A percentile compares a stretch with the other conserved stretches of the same genome.
Conservation (phyloP, 2,888 invertebrate species). For the Platypus cylindrus region DNA sequence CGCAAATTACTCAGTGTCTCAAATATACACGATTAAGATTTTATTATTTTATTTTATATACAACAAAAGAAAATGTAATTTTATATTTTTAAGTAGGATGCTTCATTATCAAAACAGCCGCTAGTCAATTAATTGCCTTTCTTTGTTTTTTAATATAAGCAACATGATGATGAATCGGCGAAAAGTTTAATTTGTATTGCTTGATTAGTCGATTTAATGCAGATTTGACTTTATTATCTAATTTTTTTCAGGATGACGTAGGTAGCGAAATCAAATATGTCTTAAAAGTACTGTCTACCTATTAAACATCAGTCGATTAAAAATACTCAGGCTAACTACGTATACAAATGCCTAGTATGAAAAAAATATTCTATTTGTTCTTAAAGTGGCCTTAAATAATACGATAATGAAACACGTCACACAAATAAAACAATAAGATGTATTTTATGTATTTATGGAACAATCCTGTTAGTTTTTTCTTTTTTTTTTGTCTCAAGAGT, state of each 20-base stretch:
- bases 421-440: too few relatives aligned
- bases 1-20: constrained; percentile 9
- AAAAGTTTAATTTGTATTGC: too few relatives aligned
- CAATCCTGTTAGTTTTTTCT: too few relatives aligned
- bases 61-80: too few relatives aligned
- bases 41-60: too few relatives aligned
- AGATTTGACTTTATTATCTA: constrained; percentile 17
- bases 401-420: too few relatives aligned
- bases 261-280: constrained; percentile 50
- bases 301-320: constrained; percentile 8
- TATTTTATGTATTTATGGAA: too few relatives aligned
- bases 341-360: constrained; percentile 3
- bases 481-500: too few relatives aligned
- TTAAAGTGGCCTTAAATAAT: constrained; percentile 9
- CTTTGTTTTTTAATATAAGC: too few relatives aligned
- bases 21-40: too few relatives aligned
- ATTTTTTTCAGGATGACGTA: constrained; percentile 55
- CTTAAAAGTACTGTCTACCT: constrained; percentile 30
- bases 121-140: constrained; percentile 15
- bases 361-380: constrained; percentile 8
- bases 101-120: constrained; percentile 12
- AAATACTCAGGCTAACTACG: constrained; percentile 6
- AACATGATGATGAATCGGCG: too few relatives aligned
- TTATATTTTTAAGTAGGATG: constrained; percentile 5
- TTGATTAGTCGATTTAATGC: constrained; percentile 1